These are phyloP conservation scores for Drosophila murphyi DNA, from an alignment of 1,140 invertebrate genomes.

Conservation along the genomic window DNA sequence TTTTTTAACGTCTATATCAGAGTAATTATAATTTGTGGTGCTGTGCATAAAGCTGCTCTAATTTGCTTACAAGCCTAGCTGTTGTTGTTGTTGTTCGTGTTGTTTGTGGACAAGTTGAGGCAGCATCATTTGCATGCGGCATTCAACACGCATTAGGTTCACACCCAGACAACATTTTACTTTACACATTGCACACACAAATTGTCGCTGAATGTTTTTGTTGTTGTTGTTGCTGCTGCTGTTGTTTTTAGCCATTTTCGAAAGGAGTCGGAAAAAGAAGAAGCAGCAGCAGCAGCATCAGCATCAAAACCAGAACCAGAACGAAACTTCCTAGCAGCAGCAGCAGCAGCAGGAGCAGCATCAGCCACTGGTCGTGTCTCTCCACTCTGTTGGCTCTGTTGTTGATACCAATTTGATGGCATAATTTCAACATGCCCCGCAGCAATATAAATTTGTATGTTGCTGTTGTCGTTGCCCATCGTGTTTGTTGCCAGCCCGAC, in stretches of 20 bases:
- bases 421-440: slow-evolving; percentile 83
- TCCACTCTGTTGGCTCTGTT: slow-evolving; percentile 36
- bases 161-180: slow-evolving; percentile 79
- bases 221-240: slow-evolving; percentile 29
- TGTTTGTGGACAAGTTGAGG: slow-evolving; percentile 24
- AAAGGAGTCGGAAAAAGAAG: slow-evolving; percentile 47
- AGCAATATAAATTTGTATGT: slow-evolving; percentile 83
- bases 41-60: slow-evolving; percentile 58
- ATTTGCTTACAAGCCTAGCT: slow-evolving; percentile 72
- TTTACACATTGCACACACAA: slow-evolving; percentile 79
- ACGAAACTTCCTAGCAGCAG: slow-evolving; percentile 36
- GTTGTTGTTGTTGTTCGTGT: slow-evolving; percentile 28
- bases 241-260: slow-evolving; percentile 13
- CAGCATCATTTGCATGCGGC: slow-evolving; percentile 42
- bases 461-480: slow-evolving; percentile 75
- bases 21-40: slow-evolving; percentile 50
- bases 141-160: slow-evolving; percentile 76
- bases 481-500: slow-evolving; percentile 34
- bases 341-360: slow-evolving; percentile 8
- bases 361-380: slow-evolving; percentile 32
- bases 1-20: slow-evolving; percentile 66
- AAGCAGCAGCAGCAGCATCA: slow-evolving; percentile 9
- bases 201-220: slow-evolving; percentile 66
- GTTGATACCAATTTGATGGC: slow-evolving; percentile 84
- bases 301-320: slow-evolving; percentile 22